Percentiles rank a stretch among this genome's conserved stretches.
Conservation (phyloP, 2,888 invertebrate species). For the Diachrysia chrysitis region DNA sequence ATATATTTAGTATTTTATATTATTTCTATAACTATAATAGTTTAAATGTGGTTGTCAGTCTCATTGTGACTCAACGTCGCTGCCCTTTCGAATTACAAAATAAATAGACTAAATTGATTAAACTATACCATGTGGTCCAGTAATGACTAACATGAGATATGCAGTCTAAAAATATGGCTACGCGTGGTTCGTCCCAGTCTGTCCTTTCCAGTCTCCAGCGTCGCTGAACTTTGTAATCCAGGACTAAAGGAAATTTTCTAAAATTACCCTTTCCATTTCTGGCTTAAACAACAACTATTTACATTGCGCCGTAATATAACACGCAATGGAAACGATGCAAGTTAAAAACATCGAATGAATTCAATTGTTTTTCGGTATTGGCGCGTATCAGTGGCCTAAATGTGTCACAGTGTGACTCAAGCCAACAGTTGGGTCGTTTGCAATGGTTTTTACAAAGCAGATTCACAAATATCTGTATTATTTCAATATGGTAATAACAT, state of each 20-base stretch:
- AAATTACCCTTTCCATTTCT: constrained; percentile 29
- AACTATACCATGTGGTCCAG: constrained; percentile 54
- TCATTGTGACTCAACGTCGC: constrained; percentile 33
- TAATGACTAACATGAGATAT: constrained; percentile 80
- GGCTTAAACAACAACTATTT: background rate
- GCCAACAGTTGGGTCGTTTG: constrained; percentile 64
- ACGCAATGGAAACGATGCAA: constrained; percentile 21
- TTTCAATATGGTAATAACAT: constrained; percentile 34
- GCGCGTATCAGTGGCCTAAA: constrained; percentile 76
- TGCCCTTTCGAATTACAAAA: constrained; percentile 30
- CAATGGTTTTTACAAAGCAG: constrained; percentile 62
- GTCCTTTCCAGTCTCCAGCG: constrained; percentile 66
- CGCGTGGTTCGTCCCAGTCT: constrained; percentile 73
- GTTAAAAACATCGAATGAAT: background rate
- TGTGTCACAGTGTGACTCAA: constrained; percentile 81
- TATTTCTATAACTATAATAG: background rate
- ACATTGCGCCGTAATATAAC: background rate
- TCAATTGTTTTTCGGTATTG: constrained; percentile 51
- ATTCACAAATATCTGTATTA: constrained; percentile 54
- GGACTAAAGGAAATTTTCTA: constrained; percentile 21
- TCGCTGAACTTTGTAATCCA: constrained; percentile 57
- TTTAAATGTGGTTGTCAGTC: background rate
- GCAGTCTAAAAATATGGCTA: constrained; percentile 77
- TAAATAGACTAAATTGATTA: constrained; percentile 55
- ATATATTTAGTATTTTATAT: too few relatives aligned